phyloP scores from a whole-genome alignment of 2,113 vertebrate genomes.

The Rostratula benghalensis region DNA sequence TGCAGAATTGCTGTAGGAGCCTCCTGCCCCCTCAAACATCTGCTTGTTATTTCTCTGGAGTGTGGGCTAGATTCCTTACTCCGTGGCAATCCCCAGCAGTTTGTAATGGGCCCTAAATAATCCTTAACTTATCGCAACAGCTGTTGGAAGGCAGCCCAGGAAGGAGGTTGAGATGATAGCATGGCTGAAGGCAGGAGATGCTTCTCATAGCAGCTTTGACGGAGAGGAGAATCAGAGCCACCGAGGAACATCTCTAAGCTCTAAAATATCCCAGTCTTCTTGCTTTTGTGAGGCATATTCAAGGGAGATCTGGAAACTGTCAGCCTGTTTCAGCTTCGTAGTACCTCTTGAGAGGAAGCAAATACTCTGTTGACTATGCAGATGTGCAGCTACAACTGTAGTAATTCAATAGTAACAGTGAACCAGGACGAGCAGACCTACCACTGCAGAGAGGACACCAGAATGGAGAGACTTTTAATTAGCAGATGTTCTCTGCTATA shows the following conservation, averaged over 20 bases:
- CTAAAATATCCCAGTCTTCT: background rate
- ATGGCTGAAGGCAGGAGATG: background rate
- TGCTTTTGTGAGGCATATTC: background rate
- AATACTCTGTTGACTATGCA: constrained; percentile 20
- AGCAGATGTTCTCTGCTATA: constrained; percentile 1
- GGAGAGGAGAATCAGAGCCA: background rate
- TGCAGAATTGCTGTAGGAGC: background rate
- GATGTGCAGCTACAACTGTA: background rate
- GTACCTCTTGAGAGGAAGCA: constrained; percentile 9
- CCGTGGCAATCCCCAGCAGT: background rate
- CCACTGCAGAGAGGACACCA: background rate
- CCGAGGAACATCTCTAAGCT: background rate
- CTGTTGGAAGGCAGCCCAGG: constrained; percentile 9
- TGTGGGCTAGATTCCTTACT: background rate
- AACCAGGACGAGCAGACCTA: background rate
- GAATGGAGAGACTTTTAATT: background rate
- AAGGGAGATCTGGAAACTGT: constrained; percentile 23
- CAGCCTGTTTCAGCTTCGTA: background rate
- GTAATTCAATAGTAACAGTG: background rate
- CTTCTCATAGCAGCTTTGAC: background rate
- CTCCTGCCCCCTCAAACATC: background rate
- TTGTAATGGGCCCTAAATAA: constrained; percentile 13
- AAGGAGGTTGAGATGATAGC: background rate
- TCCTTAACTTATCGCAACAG: background rate
- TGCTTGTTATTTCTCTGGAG: background rate